These are phyloP conservation scores for Pogona vitticeps DNA, from an alignment of 2,113 vertebrate species.

Conservation along the genomic window DNA sequence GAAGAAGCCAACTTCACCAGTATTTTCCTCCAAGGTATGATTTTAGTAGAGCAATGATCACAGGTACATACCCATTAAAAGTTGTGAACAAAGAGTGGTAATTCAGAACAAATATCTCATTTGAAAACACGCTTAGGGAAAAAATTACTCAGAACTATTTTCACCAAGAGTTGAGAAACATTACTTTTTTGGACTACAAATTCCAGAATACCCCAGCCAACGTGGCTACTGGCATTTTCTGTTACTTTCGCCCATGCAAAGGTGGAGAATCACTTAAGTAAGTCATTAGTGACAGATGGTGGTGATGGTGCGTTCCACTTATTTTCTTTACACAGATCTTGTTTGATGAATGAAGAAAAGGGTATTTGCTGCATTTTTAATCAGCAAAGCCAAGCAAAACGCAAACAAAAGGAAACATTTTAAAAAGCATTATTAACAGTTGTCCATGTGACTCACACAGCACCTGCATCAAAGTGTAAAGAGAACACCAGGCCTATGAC, in stretches of 20 bases:
- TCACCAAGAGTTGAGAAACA: too few species aligned
- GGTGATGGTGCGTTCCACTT: rapidly evolving
- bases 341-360: not conserved
- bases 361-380: rapidly evolving
- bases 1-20: too few species aligned
- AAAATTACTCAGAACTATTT: conserved; percentile 20
- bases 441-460: not conserved
- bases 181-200: too few species aligned
- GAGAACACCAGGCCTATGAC: not conserved
- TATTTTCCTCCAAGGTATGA: too few species aligned
- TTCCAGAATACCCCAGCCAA: too few species aligned
- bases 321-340: rapidly evolving
- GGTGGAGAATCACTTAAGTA: not conserved
- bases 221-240: too few species aligned
- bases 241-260: not conserved
- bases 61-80: not conserved
- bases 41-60: too few species aligned
- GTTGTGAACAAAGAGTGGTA: not conserved
- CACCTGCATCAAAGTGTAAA: not conserved
- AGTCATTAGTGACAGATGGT: not conserved
- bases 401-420: not conserved
- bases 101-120: not conserved
- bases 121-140: not conserved
- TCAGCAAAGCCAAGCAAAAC: not conserved
- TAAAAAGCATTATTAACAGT: rapidly evolving